Conservation (phyloP, 2,888 invertebrate species). For the Tanaodytes sp. region DNA sequence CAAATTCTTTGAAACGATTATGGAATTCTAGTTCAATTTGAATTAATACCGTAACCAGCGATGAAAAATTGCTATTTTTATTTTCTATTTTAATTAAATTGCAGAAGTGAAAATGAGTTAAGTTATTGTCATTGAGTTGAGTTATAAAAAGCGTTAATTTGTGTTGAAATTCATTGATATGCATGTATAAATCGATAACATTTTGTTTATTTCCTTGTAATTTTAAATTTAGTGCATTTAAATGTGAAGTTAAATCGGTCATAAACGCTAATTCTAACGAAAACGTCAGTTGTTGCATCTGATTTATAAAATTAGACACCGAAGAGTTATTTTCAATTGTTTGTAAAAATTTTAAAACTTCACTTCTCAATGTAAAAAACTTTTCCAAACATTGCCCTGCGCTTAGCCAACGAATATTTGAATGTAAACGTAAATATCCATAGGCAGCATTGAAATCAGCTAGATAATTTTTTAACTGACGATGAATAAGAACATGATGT, state of each 20-base stretch:
- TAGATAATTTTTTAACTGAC: not conserved
- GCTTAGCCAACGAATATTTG: not conserved
- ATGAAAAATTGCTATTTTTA: not conserved
- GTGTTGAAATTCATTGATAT: slow-evolving; percentile 2
- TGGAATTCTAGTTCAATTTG: slow-evolving; percentile 4
- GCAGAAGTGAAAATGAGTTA: not conserved
- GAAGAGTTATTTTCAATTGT: too few relatives aligned
- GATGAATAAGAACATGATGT: not conserved
- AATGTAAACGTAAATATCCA: not conserved
- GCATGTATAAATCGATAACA: slow-evolving; percentile 2
- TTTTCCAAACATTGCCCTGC: not conserved
- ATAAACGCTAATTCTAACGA: too few relatives aligned
- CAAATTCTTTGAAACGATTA: slow-evolving; percentile 10
- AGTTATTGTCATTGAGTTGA: not conserved
- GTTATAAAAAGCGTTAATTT: not conserved
- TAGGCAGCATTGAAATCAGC: not conserved
- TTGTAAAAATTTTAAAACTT: slow-evolving; percentile 5
- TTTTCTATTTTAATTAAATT: not conserved
- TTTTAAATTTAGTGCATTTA: too few relatives aligned
- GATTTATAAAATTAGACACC: too few relatives aligned
- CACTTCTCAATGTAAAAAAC: slow-evolving; percentile 2
- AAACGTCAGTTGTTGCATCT: too few relatives aligned
- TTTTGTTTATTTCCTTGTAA: not conserved
- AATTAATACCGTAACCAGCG: not conserved
- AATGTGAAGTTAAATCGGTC: too few relatives aligned